Conservation (phyloP, 2,113 vertebrate species). For the Phycodurus eques region DNA sequence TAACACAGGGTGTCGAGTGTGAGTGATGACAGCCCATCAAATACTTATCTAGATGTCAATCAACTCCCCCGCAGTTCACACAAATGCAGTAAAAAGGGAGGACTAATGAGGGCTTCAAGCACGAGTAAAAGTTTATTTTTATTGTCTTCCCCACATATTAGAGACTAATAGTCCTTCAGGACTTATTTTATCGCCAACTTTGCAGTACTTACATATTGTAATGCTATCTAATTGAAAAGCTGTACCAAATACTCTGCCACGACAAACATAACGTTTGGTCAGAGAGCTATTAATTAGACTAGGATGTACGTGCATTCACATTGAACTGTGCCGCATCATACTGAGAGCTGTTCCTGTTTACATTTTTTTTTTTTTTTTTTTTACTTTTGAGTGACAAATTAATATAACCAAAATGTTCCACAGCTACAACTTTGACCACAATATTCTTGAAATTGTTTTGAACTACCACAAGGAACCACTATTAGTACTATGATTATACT, state of each 20-base stretch:
- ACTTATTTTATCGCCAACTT: neutral
- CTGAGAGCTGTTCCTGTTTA: neutral
- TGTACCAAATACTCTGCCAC: neutral
- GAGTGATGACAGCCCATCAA: constrained; percentile 64
- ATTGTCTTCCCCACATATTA: constrained; percentile 3
- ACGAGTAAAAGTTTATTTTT: constrained; percentile 4
- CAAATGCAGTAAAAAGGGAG: constrained; percentile 22
- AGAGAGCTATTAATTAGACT: neutral
- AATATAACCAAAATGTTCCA: neutral
- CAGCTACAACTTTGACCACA: neutral
- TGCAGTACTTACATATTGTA: neutral
- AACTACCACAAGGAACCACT: neutral
- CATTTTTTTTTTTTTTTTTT: neutral
- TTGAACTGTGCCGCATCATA: neutral
- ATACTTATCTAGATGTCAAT: constrained; percentile 64
- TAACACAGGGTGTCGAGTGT: constrained; percentile 61
- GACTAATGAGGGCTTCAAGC: constrained; percentile 23
- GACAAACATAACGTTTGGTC: neutral
- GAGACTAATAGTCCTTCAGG: neutral
- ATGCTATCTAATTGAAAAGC: neutral
- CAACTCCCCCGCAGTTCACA: constrained; percentile 35
- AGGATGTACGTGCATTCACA: neutral
- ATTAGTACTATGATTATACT: neutral
- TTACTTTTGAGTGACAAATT: neutral
- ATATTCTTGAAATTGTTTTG: neutral